Evolutionary conservation across 2,888 invertebrate species (phyloP).

Genomic region (Perdita meconis): DNA sequence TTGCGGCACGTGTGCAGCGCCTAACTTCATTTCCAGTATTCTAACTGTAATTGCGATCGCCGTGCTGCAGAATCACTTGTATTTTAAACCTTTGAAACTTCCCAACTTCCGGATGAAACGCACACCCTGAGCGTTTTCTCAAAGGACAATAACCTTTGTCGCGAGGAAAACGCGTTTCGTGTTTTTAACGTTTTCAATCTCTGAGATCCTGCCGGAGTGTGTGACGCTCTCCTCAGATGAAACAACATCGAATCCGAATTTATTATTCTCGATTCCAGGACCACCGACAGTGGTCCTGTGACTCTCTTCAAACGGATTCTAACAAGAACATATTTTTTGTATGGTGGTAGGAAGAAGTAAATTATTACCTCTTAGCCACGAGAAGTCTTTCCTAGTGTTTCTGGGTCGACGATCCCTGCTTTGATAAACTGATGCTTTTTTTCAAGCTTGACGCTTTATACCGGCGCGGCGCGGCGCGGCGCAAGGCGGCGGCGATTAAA

Average conservation of each 20-base stretch:
- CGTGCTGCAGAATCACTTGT: too few species aligned
- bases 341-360: slow-evolving; percentile 52
- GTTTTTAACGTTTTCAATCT: slow-evolving; percentile 13
- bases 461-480: too few species aligned
- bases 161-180: not conserved
- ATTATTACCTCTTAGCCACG: slow-evolving; percentile 44
- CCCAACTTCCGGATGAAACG: too few species aligned
- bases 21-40: too few species aligned
- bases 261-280: slow-evolving; percentile 46
- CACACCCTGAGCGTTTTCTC: too few species aligned
- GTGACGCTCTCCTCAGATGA: slow-evolving; percentile 1
- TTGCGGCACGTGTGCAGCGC: too few species aligned
- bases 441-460: not conserved
- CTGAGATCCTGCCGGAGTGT: not conserved
- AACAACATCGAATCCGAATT: slow-evolving; percentile 52
- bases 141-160: slow-evolving; percentile 2
- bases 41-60: too few species aligned
- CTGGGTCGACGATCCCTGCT: slow-evolving; percentile 19
- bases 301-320: slow-evolving; percentile 16
- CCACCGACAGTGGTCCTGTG: slow-evolving; percentile 50
- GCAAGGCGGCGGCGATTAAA: too few species aligned
- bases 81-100: too few species aligned
- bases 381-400: slow-evolving; percentile 33
- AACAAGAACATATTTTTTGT: slow-evolving; percentile 37
- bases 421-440: slow-evolving; percentile 29